Percentiles rank a stretch among this genome's conserved stretches.
These are phyloP conservation scores for Folsomia manolachei DNA, from an alignment of 2,888 invertebrate genomes.

Conservation along the genomic window DNA sequence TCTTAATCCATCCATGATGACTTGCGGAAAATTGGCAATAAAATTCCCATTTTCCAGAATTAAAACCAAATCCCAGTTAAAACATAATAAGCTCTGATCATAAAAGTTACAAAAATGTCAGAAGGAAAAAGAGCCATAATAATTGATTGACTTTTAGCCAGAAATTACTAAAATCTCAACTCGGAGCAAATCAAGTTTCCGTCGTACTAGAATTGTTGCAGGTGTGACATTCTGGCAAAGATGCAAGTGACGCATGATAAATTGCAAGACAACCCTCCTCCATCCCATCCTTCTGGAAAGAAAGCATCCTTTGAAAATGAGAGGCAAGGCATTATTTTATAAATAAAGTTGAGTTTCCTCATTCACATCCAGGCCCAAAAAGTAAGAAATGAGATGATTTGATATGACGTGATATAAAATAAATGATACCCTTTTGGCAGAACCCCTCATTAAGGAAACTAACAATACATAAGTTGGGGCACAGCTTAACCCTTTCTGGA, in stretches of 20 bases:
- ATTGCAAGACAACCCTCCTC: neutral
- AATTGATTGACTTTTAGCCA: no score
- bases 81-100: neutral
- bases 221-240: no score
- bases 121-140: no score
- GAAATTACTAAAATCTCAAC: no score
- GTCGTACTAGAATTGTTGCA: no score
- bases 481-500: constrained; percentile 7
- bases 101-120: no score
- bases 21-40: neutral
- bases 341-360: no score
- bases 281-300: neutral
- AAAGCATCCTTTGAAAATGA: neutral
- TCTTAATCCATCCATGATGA: neutral
- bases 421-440: constrained; percentile 13
- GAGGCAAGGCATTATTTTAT: no score
- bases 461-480: neutral
- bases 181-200: no score
- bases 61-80: neutral
- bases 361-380: neutral
- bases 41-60: neutral
- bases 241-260: neutral
- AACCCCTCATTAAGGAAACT: neutral
- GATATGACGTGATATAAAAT: constrained; percentile 19
- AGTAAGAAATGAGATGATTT: constrained; percentile 18